Evolutionary conservation across 2,797 vertebrate species (phyloP), one percentile per base, ranked within the genome.

Genomic region (Malurus leucopterus): DNA sequence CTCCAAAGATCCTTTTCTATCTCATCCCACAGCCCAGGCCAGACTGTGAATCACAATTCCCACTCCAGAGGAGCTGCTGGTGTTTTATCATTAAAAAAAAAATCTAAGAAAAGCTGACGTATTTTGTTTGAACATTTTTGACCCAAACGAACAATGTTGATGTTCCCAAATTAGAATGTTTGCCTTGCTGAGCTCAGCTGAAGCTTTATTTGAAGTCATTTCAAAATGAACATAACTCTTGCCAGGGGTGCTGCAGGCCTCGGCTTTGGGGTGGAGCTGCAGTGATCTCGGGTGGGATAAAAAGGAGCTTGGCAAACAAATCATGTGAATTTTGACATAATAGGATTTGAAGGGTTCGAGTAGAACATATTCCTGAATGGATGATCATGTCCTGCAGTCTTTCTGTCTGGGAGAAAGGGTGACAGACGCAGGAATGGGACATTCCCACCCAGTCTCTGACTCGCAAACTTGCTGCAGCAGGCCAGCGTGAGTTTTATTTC

Each of bases 121-220:
- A 55, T 36, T 93, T 92, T 84, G 4, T 50, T 87, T 81, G 62
- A 58, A 63, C 44, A 59, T 93, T 85, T 91, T 92, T 85, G 29
- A 44, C 64, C 50, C 36, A 77, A 89, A 61, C 44, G 9, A 78
- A 44, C 34, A 63, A 34, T 50, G 46, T 70, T 76, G 27, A 40
- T 81, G 24, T 79, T 94, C 70, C 63, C 21, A 65, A 59, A 78
- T 75, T 53, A 78, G 36, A 63, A 43, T 47, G 23, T 57, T 89
- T 59, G 15, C 3, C 55, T 91, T 85, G 26, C 23, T 81, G 46
- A 87, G 76, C 41, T 72, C 55, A 49, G 47, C 1, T 63, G 59
- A 58, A 86, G 70, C 16, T 67, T 78, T 43, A 51, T 81, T 55
- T 93, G 55, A 90, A 92, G 57, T 67, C 46, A 53, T 13, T 67